phyloP scores from a whole-genome alignment of 2,113 vertebrate genomes.

The Beaufortia kweichowensis region DNA sequence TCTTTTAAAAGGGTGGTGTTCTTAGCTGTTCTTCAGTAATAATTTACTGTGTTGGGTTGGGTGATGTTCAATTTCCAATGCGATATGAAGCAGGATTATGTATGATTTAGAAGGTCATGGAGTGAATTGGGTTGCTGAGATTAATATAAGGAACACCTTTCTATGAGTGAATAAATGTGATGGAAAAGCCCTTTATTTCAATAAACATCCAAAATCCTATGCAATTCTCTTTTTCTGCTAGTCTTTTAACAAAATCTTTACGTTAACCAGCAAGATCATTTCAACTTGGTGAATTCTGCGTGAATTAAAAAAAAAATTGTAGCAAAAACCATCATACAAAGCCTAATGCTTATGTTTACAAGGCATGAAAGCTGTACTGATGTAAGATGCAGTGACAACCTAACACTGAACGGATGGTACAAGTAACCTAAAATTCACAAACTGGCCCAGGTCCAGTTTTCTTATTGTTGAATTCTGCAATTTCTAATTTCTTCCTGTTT shows the following conservation, averaged over 20 bases:
- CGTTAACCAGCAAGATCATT: too few species aligned
- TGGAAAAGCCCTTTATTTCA: neutral
- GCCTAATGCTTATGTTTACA: too few species aligned
- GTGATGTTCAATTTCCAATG: neutral
- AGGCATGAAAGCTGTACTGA: too few species aligned
- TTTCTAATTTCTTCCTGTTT: neutral
- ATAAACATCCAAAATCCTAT: neutral
- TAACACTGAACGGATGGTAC: too few species aligned
- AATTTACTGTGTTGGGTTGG: neutral
- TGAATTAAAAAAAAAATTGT: too few species aligned
- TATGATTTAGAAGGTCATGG: neutral
- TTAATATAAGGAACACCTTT: neutral
- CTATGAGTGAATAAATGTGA: neutral
- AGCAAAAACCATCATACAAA: too few species aligned
- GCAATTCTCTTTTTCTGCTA: neutral
- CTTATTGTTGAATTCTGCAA: neutral
- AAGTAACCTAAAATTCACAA: too few species aligned
- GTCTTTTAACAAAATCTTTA: too few species aligned
- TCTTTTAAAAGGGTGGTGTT: neutral
- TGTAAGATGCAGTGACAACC: too few species aligned
- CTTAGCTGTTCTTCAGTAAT: constrained; percentile 9
- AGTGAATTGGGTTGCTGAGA: neutral
- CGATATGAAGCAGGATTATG: neutral
- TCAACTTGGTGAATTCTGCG: too few species aligned
- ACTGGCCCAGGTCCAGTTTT: too few species aligned